Evolutionary conservation across 2,113 vertebrate genomes (phyloP).

Genomic region (Chlorodrepanis virens): DNA sequence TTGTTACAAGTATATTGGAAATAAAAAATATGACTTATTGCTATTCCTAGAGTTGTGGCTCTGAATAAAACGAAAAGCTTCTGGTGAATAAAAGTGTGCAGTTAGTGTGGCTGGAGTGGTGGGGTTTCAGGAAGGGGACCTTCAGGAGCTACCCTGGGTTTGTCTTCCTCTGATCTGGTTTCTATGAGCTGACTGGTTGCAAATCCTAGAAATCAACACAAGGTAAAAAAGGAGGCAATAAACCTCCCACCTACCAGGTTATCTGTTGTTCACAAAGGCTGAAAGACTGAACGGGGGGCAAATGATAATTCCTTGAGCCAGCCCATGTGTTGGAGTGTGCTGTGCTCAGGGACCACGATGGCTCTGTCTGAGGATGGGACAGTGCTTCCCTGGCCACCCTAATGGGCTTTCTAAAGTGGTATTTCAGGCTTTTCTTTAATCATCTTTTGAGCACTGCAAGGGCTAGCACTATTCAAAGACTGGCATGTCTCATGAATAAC

Average conservation of each 20-base stretch:
- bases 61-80: background rate
- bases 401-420: background rate
- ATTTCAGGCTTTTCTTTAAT: background rate
- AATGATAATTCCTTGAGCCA: background rate
- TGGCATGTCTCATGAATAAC: background rate
- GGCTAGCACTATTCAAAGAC: background rate
- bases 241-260: background rate
- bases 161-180: background rate
- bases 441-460: background rate
- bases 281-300: background rate
- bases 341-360: rapidly evolving
- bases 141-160: background rate
- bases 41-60: background rate
- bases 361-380: background rate
- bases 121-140: background rate
- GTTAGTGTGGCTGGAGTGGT: background rate
- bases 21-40: background rate
- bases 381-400: background rate
- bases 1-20: background rate
- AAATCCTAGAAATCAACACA: rapidly evolving
- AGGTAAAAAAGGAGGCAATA: background rate
- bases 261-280: background rate
- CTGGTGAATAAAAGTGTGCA: background rate
- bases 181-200: background rate
- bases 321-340: rapidly evolving